Conservation (phyloP, 2,797 vertebrate species). For the Megalops cyprinoides region DNA sequence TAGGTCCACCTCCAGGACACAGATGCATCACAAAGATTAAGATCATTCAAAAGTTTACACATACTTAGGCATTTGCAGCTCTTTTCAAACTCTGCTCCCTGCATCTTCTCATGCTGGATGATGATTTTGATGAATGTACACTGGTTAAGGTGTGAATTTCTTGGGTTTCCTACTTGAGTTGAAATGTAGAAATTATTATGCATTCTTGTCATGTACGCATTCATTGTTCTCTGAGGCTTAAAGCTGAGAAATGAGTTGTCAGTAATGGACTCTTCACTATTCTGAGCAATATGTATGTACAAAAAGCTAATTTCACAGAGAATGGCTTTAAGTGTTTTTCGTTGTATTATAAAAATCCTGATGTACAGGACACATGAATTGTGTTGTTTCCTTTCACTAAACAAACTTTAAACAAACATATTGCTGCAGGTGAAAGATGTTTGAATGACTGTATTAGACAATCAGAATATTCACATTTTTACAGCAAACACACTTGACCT, state of each 20-base stretch:
- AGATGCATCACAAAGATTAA: conserved; percentile 36
- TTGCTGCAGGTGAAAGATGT: not conserved
- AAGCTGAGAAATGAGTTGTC: not conserved
- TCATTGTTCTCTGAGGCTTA: conserved; percentile 11
- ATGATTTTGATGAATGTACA: conserved; percentile 46
- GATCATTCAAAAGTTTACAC: conserved; percentile 41
- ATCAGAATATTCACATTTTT: no score
- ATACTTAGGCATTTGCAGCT: conserved; percentile 11
- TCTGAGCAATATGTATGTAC: conserved; percentile 13
- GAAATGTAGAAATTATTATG: conserved; percentile 16
- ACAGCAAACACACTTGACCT: no score
- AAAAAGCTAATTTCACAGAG: conserved; percentile 12
- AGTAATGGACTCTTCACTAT: not conserved
- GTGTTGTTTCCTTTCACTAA: not conserved
- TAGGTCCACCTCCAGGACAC: conserved; percentile 62
- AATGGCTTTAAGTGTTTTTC: conserved; percentile 1
- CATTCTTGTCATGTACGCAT: not conserved
- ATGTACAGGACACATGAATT: not conserved
- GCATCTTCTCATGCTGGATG: conserved; percentile 51
- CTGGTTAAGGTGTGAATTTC: conserved; percentile 24
- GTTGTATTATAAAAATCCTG: conserved; percentile 8
- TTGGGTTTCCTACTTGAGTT: conserved; percentile 41
- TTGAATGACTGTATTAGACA: no score
- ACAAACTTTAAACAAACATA: not conserved
- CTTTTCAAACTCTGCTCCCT: not conserved